Evolutionary conservation across 1,140 invertebrate species (phyloP), one percentile per base, ranked within the genome.

Genomic region (Parapsyche elsis): DNA sequence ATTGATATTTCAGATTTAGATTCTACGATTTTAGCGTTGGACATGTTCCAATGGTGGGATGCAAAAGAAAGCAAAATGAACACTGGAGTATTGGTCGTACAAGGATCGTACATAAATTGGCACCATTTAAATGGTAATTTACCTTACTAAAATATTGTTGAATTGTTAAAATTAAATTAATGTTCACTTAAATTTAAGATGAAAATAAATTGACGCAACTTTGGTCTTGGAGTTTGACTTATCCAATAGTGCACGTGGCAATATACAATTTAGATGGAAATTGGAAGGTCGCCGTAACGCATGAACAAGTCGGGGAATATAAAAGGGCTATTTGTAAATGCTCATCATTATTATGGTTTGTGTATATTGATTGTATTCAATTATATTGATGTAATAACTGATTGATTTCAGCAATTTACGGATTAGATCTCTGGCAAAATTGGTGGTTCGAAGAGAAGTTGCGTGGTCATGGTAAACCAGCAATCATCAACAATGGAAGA

Each of bases 41-140:
- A 49, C 26, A 79, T 83, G 64, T 83, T 83, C 45, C 49, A 83
- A 45, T 83, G 82, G 82, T 83, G 82, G 82, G 64, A 81, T 57
- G 0, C 0, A 26, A 57, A 77, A 75, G 77, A 76, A 70, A 30
- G 38, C 4, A 21, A 23, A 9, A 67, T 59, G 77, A 67, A 73
- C 19, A 80, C 80, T n/a, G 75, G 80, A 24, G 38, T 83, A 16
- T 12, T 81, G 19, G 75, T 64, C n/a, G 77, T 74, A 74, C 80
- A 81, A 44, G 76, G 74, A 12, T 9, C 67, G 5, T 73, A 23
- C 26, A 71, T 83, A 14, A 73, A 80, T 38, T 83, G 82, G 82
- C 61, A 81, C 53, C 5, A 67, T 21, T 26, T 83, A 57, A 4
- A 44, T 74, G 80, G 82, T 83, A 53, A 44, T 44, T 78, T 9